Evolutionary conservation across 2,797 vertebrate species (phyloP).

Genomic region (Carapus acus): DNA sequence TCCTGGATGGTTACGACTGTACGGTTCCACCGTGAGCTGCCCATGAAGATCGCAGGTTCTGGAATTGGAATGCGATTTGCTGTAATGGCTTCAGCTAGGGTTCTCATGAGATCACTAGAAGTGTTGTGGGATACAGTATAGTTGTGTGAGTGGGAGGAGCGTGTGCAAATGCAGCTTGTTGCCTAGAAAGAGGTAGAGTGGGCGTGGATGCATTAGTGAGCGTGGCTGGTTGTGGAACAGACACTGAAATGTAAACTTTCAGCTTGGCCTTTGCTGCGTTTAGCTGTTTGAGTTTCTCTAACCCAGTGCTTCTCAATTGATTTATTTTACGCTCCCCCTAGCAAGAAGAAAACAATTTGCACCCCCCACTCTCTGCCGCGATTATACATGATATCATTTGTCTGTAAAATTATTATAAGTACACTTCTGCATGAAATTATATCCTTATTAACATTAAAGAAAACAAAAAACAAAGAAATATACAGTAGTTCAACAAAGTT

Average conservation of each 20-base stretch:
- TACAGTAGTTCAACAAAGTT: too few species aligned
- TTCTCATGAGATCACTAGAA: constrained; percentile 13
- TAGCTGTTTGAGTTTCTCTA: constrained; percentile 26
- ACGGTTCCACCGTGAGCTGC: constrained; percentile 33
- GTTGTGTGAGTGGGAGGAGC: too few species aligned
- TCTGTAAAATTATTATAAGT: too few species aligned
- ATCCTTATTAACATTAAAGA: too few species aligned
- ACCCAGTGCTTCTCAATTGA: constrained; percentile 17
- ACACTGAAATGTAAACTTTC: constrained; percentile 20
- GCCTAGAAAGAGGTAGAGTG: too few species aligned
- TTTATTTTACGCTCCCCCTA: constrained; percentile 14
- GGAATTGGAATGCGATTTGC: constrained; percentile 24
- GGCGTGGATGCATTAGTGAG: too few species aligned
- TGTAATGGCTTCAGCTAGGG: constrained; percentile 27
- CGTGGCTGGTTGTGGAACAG: background rate
- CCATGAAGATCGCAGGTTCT: constrained; percentile 29
- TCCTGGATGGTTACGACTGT: constrained; percentile 24
- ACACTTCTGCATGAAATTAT: too few species aligned
- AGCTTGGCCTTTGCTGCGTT: constrained; percentile 24
- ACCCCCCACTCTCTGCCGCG: too few species aligned
- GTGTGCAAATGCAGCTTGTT: too few species aligned
- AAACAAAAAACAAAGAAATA: too few species aligned
- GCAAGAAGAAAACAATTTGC: too few species aligned
- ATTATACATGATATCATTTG: too few species aligned
- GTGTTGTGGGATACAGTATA: background rate